These are phyloP conservation scores for Leptopilina syphax DNA, from an alignment of 2,888 invertebrate genomes.

Conservation along the genomic window DNA sequence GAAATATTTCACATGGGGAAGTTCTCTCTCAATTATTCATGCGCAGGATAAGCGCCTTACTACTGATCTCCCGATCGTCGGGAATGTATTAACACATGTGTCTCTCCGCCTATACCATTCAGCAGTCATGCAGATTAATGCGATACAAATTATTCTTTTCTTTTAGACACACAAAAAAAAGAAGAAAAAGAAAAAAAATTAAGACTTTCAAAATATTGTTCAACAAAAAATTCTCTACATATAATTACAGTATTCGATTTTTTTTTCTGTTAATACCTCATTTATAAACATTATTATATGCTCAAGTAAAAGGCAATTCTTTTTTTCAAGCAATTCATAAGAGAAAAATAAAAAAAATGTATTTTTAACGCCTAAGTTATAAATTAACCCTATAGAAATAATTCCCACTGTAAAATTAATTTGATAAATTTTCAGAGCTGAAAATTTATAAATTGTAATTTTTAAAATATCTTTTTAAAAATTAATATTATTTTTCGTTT, in stretches of 20 bases:
- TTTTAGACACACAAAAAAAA: conserved; percentile 8
- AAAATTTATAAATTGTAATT: too few species aligned
- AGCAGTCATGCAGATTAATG: conserved; percentile 31
- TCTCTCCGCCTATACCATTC: conserved; percentile 30
- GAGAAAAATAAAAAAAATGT: too few species aligned
- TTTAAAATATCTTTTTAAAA: too few species aligned
- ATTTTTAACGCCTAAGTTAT: too few species aligned
- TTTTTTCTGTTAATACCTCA: conserved; percentile 3
- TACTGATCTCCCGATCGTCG: conserved; percentile 54
- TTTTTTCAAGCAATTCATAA: background rate
- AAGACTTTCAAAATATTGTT: conserved; percentile 17
- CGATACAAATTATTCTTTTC: conserved; percentile 23
- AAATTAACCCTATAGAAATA: too few species aligned
- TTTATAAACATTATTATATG: conserved; percentile 1
- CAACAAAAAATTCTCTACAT: background rate
- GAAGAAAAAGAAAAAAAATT: background rate
- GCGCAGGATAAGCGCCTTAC: conserved; percentile 59
- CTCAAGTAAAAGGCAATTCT: background rate
- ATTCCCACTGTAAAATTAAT: too few species aligned
- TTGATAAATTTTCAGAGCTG: too few species aligned
- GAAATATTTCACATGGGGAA: conserved; percentile 42
- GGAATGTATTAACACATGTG: conserved; percentile 43
- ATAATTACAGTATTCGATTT: conserved; percentile 21
- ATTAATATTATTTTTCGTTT: too few species aligned
- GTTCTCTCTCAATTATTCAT: conserved; percentile 56